Conservation (phyloP, 2,888 invertebrate species). For the Zaprionus obscuricornis region DNA sequence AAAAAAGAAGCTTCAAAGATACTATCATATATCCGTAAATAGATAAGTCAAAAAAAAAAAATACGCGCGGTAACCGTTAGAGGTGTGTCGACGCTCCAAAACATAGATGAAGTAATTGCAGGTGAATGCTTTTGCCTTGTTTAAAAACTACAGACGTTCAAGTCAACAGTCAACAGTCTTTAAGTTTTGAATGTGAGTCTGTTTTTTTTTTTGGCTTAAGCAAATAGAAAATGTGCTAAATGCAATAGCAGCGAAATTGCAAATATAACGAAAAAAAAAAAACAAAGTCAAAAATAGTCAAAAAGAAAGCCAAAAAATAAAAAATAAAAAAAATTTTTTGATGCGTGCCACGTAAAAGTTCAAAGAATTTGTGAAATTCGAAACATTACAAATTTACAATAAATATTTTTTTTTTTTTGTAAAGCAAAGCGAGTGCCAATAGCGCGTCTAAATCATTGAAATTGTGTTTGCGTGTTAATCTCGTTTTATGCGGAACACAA, state of each 20-base stretch:
- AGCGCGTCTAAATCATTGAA: slow-evolving; percentile 46
- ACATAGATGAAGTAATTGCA: slow-evolving; percentile 66
- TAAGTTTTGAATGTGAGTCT: slow-evolving; percentile 6
- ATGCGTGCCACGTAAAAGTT: slow-evolving; percentile 35
- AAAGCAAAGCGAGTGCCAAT: slow-evolving; percentile 9
- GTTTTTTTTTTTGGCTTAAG: slow-evolving; percentile 2
- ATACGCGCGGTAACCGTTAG: slow-evolving; percentile 49
- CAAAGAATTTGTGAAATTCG: slow-evolving; percentile 50
- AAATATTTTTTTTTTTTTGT: slow-evolving; percentile 4
- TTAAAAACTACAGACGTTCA: too few relatives aligned
- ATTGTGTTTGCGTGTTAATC: slow-evolving; percentile 73
- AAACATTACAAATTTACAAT: slow-evolving; percentile 24
- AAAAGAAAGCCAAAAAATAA: slow-evolving; percentile 53
- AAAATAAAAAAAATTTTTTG: slow-evolving; percentile 26
- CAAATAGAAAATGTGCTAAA: slow-evolving; percentile 74
- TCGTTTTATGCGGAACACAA: slow-evolving; percentile 34
- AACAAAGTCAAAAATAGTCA: too few relatives aligned
- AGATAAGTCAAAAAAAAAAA: slow-evolving; percentile 3
- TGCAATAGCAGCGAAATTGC: slow-evolving; percentile 67
- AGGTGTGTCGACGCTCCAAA: slow-evolving; percentile 57
- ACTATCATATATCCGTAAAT: too few relatives aligned
- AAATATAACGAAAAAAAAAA: slow-evolving; percentile 33
- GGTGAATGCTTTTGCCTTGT: slow-evolving; percentile 8
- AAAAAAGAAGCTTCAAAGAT: slow-evolving; percentile 6
- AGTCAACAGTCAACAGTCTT: too few relatives aligned